Conservation (phyloP, 1,140 invertebrate species). For the Acromyrmex echinatior region DNA sequence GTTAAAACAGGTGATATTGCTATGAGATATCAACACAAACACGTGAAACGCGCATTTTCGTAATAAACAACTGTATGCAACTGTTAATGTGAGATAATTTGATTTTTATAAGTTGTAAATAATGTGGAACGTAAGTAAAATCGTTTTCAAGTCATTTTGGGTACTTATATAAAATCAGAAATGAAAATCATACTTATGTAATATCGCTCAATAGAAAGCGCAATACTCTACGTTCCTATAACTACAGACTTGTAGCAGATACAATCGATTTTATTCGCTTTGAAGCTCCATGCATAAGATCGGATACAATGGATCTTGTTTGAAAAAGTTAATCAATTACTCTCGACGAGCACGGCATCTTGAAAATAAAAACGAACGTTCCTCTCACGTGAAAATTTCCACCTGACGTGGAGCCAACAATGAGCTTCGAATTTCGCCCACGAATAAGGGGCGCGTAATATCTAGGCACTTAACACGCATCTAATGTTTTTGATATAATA, state of each 20-base stretch:
- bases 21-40: background rate
- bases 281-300: background rate
- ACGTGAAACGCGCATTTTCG: background rate
- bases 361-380: constrained; percentile 13
- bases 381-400: constrained; percentile 78
- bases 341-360: constrained; percentile 4
- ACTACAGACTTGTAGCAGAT: background rate
- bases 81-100: background rate
- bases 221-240: background rate
- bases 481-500: constrained; percentile 64
- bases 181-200: background rate
- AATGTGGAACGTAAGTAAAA: background rate
- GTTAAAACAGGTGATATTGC: constrained; percentile 26
- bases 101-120: background rate
- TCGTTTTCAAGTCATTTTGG: background rate
- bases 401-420: constrained; percentile 76
- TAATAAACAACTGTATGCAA: background rate
- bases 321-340: constrained; percentile 42
- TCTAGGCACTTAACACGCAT: constrained; percentile 69
- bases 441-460: constrained; percentile 33
- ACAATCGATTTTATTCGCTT: constrained; percentile 33
- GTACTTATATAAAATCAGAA: background rate
- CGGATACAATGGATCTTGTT: constrained; percentile 13
- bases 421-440: constrained; percentile 24
- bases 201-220: background rate